Base-by-base conservation (phyloP, 2,113 vertebrate species). In the Coptodon rendalli region DNA sequence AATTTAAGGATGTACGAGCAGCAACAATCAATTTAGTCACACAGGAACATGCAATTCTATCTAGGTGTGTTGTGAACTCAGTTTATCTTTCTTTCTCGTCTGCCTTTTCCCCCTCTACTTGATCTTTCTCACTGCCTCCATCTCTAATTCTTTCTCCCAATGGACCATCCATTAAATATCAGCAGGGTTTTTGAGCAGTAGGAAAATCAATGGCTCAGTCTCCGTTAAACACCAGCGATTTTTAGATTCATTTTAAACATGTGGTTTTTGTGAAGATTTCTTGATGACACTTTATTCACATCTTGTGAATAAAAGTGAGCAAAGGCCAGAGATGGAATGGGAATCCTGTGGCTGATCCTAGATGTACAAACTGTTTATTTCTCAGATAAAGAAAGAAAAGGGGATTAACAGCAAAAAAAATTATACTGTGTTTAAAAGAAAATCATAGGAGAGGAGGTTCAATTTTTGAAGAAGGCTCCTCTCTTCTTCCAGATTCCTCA, bases 151-250 rank as follows among this genome's bases (percentile, higher is more conserved):
- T 84, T 78, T 80, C 73, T 92, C 91, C 84, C 84, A n/a, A 50
- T 2, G 24, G 87, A 86, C 89, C 82, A 85, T 82, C 91, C 80
- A 91, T 88, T 94, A 92, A 90, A 91, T 84, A 93, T 90, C 90
- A 93, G 80, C 84, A 4, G 85, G 90, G 81, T 86, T 88, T 93
- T 85, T 38, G 53, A 91, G 91, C 63, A 9, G 87, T 2, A 48
- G 71, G 52, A 68, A 91, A 92, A 95, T 92, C 91, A 89, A 92
- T 93, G 63, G 53, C 76, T 90, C 89, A 82, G 53, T 85, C 89
- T 36, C 63, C 8, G n/a, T 90, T 86, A 91, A 92, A 91, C 88
- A 87, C 76, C 84, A 92, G 81, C 71, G 61, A 88, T 93, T 92
- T 93, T 89, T 84, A 85, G 73, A 93, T 89, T 78, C 86, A 90